Evolutionary conservation across 2,113 vertebrate species (phyloP), one percentile per base, ranked within the genome.

Genomic region (Erinaceus europaeus): DNA sequence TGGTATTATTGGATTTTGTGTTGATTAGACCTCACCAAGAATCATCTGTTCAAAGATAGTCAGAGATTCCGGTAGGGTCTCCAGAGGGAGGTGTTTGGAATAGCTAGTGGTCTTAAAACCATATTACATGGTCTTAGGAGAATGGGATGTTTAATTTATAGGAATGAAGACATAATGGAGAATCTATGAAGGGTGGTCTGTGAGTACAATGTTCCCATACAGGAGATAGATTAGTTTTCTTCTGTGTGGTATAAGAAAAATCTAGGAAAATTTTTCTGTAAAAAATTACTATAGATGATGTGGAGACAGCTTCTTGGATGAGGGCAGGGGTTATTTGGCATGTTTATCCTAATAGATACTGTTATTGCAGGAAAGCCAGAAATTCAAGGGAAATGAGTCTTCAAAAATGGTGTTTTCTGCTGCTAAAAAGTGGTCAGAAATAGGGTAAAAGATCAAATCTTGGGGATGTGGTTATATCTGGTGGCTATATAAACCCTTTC

Each of bases 21-120:
- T 55, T 85, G 78, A 67, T 91, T 71, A 91, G 79, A 89, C 72
- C 40, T 85, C 62, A 72, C 21, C 21, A 72, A 61, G 18, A 79
- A 72, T 75, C 75, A 53, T 79, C 64, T 82, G 17, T 53, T 88
- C 73, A 46, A 72, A 32, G n/a, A 62, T 29, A 71, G 57, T 48
- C 77, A 74, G 61, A 46, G 29, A 71, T 79, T 89, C 78, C 62
- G 89, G 36, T 77, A 69, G 65, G 46, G 14, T 20, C 14, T 62
- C 48, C n/a, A 62, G 38, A 76, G 29, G 68, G 74, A 83, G 50
- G 59, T 68, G 12, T 88, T 68, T 72, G 38, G 74, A 88, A 76
- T 42, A 72, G 17, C 13, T 32, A 57, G 55, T 72, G 67, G 46
- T 72, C 72, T 82, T 90, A 27, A 80, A 92, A 76, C 25, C 5